phyloP scores from a whole-genome alignment of 2,797 vertebrate species.

The Neopelma chrysocephalum region DNA sequence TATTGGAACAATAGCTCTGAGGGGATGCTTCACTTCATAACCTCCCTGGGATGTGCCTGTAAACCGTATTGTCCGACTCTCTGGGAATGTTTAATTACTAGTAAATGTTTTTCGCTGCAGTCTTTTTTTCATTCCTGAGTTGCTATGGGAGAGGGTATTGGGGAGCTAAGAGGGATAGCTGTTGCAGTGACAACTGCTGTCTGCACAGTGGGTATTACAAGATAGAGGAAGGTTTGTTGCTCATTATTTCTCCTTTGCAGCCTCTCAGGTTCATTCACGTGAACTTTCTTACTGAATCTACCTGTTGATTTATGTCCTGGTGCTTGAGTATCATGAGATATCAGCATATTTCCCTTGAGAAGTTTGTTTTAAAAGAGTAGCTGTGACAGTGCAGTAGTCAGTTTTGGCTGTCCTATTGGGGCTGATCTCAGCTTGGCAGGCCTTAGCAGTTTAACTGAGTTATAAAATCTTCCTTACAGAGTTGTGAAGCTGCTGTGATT shows the following conservation, averaged over 20 bases:
- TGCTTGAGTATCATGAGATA: background rate
- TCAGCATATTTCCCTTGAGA: background rate
- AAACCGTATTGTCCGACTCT: background rate
- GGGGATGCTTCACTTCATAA: slow-evolving; percentile 31
- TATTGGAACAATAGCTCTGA: slow-evolving; percentile 44
- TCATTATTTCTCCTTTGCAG: background rate
- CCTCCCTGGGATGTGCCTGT: slow-evolving; percentile 26
- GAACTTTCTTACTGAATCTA: background rate
- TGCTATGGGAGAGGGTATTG: background rate
- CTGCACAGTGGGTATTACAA: background rate
- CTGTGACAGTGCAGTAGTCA: background rate
- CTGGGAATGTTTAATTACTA: slow-evolving; percentile 34
- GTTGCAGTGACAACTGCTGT: background rate
- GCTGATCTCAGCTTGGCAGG: background rate
- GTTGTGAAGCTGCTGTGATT: background rate
- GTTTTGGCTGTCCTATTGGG: background rate
- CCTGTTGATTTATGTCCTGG: background rate
- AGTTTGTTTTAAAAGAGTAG: background rate
- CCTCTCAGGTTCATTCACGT: background rate
- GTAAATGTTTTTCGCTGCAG: background rate
- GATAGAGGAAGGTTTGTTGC: background rate
- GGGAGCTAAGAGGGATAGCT: background rate
- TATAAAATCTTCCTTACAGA: background rate
- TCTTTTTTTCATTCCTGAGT: background rate
- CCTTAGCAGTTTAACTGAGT: background rate